These are phyloP conservation scores for Acanthoscelides obtectus DNA, from an alignment of 2,888 invertebrate genomes.

Conservation along the genomic window DNA sequence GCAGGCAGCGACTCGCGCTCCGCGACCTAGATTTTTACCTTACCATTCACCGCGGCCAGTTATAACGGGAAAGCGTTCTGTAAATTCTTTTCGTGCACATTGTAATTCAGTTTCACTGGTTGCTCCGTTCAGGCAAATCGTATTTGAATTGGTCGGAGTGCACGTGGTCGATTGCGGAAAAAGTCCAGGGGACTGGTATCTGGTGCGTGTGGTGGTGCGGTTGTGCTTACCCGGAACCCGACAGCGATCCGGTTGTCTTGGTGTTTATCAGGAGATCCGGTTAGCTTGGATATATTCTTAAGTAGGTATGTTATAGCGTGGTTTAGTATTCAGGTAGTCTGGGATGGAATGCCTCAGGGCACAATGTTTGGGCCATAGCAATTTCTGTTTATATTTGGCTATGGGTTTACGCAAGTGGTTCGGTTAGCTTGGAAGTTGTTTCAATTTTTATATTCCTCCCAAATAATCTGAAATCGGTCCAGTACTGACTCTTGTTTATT, in stretches of 20 bases:
- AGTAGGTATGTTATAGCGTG: not conserved
- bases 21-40: constrained; percentile 42
- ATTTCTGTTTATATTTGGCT: no score
- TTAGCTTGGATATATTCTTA: no score
- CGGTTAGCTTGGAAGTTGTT: no score
- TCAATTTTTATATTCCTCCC: no score
- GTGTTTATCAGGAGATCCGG: not conserved
- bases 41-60: constrained; percentile 35
- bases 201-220: not conserved
- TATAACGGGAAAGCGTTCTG: constrained; percentile 39
- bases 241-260: not conserved
- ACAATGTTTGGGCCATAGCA: no score
- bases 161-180: not conserved
- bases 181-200: not conserved
- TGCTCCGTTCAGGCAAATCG: constrained; percentile 14
- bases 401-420: no score
- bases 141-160: not conserved
- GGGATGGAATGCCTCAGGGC: no score
- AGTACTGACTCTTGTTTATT: no score
- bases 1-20: not conserved
- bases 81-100: constrained; percentile 31
- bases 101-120: constrained; percentile 37
- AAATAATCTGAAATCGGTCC: no score
- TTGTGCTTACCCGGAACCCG: not conserved
- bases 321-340: not conserved